Base-by-base conservation (phyloP, 2,797 vertebrate species). In the Clarias pachynema region DNA sequence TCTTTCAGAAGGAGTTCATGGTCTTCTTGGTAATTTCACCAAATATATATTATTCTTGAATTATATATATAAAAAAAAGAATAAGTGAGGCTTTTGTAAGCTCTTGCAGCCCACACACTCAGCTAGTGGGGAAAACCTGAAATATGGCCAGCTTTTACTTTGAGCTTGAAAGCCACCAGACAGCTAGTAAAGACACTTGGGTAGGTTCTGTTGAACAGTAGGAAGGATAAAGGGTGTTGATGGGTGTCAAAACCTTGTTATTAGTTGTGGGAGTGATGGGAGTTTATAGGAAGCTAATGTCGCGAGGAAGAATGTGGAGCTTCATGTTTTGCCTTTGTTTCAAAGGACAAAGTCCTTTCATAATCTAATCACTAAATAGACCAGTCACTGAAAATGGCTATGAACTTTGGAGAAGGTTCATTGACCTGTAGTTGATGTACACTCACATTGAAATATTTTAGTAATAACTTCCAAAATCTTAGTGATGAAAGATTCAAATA, bases 1-100 rank as follows among this genome's bases (percentile, higher is more conserved):
- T 70, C 88, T 98, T 68, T 97, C 97, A 79, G 62, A 91, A n/a
- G 92, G 91, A 44, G 97, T 97, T 29, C 96, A 97, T 31, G 97
- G 98, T 34, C 93, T 99, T 44, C 91, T 99, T 90, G 98, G 98
- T 99, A 97, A 79, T 60, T 81, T 56, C 34, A 31, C 40, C 40
- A 53, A 81, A 31, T 68, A 60, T 12, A 7, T n/a, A 37, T 37
- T 62, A 24, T 15, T 34, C 2, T 60, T 78, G 10, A 1, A 6
- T 56, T 75, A 56, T 20, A 53, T n/a, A n/a, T n/a, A n/a, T n/a
- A n/a, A 10, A n/a, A 72, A 40, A 40, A 31, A 34, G 26, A 16
- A 16, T 63, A 37, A 37, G 37, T 37, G 37, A 37, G 37, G 34
- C 34, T 65, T 15, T 31, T 68, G 18, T 16, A 69, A 22, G 20